Evolutionary conservation across 2,888 invertebrate genomes (phyloP), one percentile per base, ranked within the genome.

Genomic region (Pogonocherus hispidulus): DNA sequence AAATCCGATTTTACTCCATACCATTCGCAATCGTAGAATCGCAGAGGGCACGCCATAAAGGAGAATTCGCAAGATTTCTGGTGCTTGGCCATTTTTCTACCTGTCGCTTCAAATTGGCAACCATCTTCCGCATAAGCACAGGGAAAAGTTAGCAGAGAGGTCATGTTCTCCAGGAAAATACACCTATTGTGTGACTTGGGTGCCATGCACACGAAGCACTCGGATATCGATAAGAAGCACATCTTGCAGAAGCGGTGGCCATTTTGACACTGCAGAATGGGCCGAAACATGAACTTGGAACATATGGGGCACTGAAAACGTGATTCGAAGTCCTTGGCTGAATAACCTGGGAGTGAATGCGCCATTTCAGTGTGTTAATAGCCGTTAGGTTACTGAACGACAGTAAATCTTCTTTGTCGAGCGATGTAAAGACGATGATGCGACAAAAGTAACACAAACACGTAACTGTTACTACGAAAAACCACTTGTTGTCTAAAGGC

Each of bases 11-110:
- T 41, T 16, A n/a, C 41, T 14, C 41, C 41, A 16, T 16, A 14
- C 75, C 75, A 76, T 16, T 19, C 35, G 32, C 77, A 77, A 47
- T 71, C 69, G 11, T 66, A 67, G 18, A 63, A 46, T 22, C 37
- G 69, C 22, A 67, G 44, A 9, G 69, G 67, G 60, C 69, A 73
- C 1, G n/a, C 14, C 6, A n/a, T n/a, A 0, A 69, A 57, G 8
- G 54, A 63, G 11, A 59, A 66, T 1, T 19, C 60, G 27, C 73
- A 73, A 3, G 22, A 44, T 2, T 37, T 41, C 52, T 70, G 69
- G 47, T 73, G 73, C 1, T 44, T 8, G 14, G 18, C 14, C 6
- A 69, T 70, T 1, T 54, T 19, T 2, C 44, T 52, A 9, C 63
- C 65, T 19, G 35, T 44, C 0, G 54, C 49, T 1, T 23, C 35